These are phyloP conservation scores for Drosophila tani DNA, from an alignment of 1,140 invertebrate genomes.

Conservation along the genomic window DNA sequence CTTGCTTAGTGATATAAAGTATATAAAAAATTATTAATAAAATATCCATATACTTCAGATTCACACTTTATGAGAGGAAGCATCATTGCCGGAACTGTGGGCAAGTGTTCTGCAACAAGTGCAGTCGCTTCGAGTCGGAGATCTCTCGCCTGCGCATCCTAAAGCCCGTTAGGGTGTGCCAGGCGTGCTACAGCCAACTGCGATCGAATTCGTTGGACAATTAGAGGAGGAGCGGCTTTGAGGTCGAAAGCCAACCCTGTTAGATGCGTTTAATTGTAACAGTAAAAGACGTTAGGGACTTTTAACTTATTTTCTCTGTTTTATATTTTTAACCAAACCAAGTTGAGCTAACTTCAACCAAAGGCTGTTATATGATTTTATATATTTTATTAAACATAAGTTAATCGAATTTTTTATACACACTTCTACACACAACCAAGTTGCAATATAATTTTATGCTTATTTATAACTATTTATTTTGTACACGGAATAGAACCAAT, in stretches of 20 bases:
- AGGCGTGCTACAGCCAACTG: slow-evolving; percentile 89
- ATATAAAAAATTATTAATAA: neutral
- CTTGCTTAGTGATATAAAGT: too few species aligned
- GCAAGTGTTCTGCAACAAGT: slow-evolving; percentile 97
- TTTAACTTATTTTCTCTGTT: slow-evolving; percentile 41
- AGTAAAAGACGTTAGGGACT: slow-evolving; percentile 20
- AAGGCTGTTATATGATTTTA: slow-evolving; percentile 81
- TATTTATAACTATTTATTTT: slow-evolving; percentile 69
- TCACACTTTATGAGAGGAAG: slow-evolving; percentile 97
- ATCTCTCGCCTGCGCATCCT: slow-evolving; percentile 95
- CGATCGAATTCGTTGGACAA: slow-evolving; percentile 74
- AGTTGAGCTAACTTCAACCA: slow-evolving; percentile 63
- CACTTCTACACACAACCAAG: slow-evolving; percentile 35
- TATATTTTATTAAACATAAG: slow-evolving; percentile 44
- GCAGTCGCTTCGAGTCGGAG: slow-evolving; percentile 97
- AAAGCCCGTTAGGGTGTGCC: slow-evolving; percentile 96
- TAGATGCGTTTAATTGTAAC: slow-evolving; percentile 51
- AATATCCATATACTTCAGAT: slow-evolving; percentile 85
- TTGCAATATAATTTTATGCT: slow-evolving; percentile 73
- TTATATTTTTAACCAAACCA: slow-evolving; percentile 59
- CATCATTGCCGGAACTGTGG: slow-evolving; percentile 99
- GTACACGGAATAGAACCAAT: slow-evolving; percentile 46
- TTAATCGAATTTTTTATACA: slow-evolving; percentile 52
- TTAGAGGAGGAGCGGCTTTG: slow-evolving; percentile 35
- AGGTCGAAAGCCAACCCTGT: slow-evolving; percentile 12